Base-by-base conservation (phyloP, 1,140 invertebrate species). In the Neodiprion virginianus region DNA sequence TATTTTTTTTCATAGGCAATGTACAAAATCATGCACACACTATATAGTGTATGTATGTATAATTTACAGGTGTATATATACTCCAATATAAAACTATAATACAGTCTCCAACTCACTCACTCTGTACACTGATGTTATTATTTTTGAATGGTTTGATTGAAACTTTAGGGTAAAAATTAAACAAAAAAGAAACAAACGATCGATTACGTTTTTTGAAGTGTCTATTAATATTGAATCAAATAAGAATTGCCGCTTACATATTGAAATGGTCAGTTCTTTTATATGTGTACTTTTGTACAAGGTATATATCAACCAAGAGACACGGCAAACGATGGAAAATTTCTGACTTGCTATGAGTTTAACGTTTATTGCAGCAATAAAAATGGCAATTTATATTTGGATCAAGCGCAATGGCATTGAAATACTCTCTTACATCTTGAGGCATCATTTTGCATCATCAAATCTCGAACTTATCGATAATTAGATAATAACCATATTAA, bases 331-430 rank as follows among this genome's bases (percentile, higher is more conserved):
- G 28, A 40, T 65, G 61, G 61, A 14, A 65, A 65, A 65, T 65
- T 65, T 65, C 61, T 21, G 61, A 65, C 12, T 65, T 73, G 74
- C 77, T 80, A 79, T 81, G 79, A 73, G 40, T 79, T 40, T 40
- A 2, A 40, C 75, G 79, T 77, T 61, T 74, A 71, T 69, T 71
- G 75, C 71, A 79, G 80, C 80, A 80, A 81, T 76, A 53, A 77
- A 66, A 79, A 79, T 82, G 80, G 80, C 81, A 85, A 83, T 85
- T 85, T 79, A 75, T 84, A 84, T 86, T 86, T 86, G 84, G 69
- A 77, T 72, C 12, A 71, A 71, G 14, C 74, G 73, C 74, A 75
- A 67, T 76, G 75, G 21, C 67, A 67, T 78, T 68, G 61, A 72
- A 74, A 47, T 14, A 76, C 68, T 68, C 48, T 76, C n/a, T 28